A percentile compares a stretch with the other conserved stretches of the same genome.
These are phyloP conservation scores for Palloptera scutellata DNA, from an alignment of 2,888 invertebrate genomes.

Conservation along the genomic window DNA sequence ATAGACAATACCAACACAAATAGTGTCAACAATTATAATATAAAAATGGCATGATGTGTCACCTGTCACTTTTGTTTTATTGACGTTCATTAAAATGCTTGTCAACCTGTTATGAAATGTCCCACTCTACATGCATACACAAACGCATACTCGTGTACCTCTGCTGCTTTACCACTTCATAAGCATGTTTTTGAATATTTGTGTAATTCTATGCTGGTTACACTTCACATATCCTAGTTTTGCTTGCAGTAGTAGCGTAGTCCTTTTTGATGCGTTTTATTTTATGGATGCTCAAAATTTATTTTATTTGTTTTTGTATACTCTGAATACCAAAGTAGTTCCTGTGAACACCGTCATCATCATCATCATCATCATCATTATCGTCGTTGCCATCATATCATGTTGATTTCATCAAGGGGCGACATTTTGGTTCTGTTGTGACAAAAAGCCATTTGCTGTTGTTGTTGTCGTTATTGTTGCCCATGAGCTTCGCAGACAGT, in stretches of 20 bases:
- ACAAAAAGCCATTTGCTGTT: background rate
- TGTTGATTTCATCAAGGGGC: background rate
- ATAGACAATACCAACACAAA: slow-evolving; percentile 32
- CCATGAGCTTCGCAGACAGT: background rate
- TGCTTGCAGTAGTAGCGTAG: no score
- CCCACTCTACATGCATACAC: no score
- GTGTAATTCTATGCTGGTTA: no score
- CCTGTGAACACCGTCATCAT: no score
- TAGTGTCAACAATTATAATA: slow-evolving; percentile 56
- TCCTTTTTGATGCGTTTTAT: no score
- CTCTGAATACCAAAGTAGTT: no score
- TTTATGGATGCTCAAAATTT: no score
- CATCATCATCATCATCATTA: no score
- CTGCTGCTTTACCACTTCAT: background rate
- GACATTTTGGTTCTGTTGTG: background rate
- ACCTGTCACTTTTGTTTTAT: slow-evolving; percentile 58
- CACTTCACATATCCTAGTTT: no score
- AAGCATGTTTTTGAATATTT: no score
- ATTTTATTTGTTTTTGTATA: no score
- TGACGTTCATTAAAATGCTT: slow-evolving; percentile 56
- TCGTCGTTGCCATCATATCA: background rate
- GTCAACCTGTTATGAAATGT: slow-evolving; percentile 25
- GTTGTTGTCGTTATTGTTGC: background rate
- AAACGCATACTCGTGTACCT: background rate
- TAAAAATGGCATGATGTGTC: slow-evolving; percentile 57